Base-by-base conservation (phyloP, 2,888 invertebrate genomes). In the Zygaena filipendulae region DNA sequence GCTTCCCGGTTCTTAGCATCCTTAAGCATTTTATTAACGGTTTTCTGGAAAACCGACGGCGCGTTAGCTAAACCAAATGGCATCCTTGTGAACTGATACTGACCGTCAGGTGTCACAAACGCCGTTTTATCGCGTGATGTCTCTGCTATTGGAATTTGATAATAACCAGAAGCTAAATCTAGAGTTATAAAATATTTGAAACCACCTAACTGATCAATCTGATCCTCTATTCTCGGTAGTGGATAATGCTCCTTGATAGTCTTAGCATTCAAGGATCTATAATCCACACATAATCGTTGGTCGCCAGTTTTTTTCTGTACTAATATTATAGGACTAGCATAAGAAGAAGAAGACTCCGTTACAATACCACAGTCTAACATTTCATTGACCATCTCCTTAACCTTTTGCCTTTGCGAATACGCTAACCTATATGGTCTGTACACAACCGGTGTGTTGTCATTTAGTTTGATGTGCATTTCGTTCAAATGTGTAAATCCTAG, bases 91-190 rank as follows among this genome's bases (percentile, higher is more conserved):
- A 24, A 40, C 10, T 39, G 33, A 13, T 13, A 36, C 2, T 31
- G 29, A 2, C 35, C 36, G 8, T 32, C 32, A 1, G 33, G 31
- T 1, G 39, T 39, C 1, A 39, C 22, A 23, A 39, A 36, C 18
- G 38, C 29, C 2, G 40, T 38, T 20, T 34, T 33, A 6, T 33
- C 25, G 23, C 30, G 30, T 5, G 31, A 38, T 2, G 11, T n/a
- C 21, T 43, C 37, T n/a, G 40, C 29, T 5, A 58, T 32, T 3
- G 37, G 33, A 1, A 59, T 49, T 19, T 36, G 38, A 10, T 39
- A 38, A 18, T 38, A 38, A 2, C 34, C 37, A 2, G 34, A 35
- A 1, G 32, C 33, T 4, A 39, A 19, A 14, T 39, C 36, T 3
- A 38, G 13, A 2, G 30, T 22, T 1, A 36, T 34, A 12, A 30